phyloP scores from a whole-genome alignment of 2,113 vertebrate species.

The Coregonus clupeaformis region DNA sequence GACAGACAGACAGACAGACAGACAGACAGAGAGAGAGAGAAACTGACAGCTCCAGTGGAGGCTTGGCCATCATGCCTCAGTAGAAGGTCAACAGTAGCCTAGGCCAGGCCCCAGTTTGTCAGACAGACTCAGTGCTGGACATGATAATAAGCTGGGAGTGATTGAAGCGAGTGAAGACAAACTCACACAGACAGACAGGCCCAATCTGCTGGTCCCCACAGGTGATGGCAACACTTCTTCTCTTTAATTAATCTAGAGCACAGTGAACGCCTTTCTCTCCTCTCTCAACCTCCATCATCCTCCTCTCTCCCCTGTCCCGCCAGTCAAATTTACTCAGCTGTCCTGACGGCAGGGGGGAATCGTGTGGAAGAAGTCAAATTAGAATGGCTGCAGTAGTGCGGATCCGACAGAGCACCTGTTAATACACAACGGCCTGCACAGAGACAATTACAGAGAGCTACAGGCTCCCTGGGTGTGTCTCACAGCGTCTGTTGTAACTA shows the following conservation, averaged over 20 bases:
- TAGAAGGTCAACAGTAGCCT: conserved; percentile 38
- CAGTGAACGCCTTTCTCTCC: conserved; percentile 21
- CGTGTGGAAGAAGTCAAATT: conserved; percentile 29
- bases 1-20: too few relatives aligned
- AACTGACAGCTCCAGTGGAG: conserved; percentile 29
- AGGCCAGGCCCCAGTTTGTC: background rate
- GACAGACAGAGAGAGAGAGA: too few relatives aligned
- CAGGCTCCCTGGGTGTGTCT: conserved; percentile 23
- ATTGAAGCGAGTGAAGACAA: background rate
- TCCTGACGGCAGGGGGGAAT: conserved; percentile 22
- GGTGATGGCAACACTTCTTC: background rate
- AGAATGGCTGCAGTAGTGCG: conserved; percentile 32
- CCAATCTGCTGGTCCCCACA: conserved; percentile 19
- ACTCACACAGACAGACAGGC: conserved; percentile 16
- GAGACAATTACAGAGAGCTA: conserved; percentile 40
- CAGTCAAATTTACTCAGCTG: conserved; percentile 20
- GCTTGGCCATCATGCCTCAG: too few relatives aligned
- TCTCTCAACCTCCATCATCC: too few relatives aligned
- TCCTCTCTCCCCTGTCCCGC: background rate
- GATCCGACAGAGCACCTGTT: conserved; percentile 41
- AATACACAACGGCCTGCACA: conserved; percentile 32
- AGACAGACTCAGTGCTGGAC: conserved; percentile 12
- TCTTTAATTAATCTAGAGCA: conserved; percentile 26
- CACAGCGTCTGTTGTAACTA: conserved; percentile 19
- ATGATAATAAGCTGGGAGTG: conserved; percentile 22